phyloP scores from a whole-genome alignment of 2,797 vertebrate species.

The Phoxinus dragarum region DNA sequence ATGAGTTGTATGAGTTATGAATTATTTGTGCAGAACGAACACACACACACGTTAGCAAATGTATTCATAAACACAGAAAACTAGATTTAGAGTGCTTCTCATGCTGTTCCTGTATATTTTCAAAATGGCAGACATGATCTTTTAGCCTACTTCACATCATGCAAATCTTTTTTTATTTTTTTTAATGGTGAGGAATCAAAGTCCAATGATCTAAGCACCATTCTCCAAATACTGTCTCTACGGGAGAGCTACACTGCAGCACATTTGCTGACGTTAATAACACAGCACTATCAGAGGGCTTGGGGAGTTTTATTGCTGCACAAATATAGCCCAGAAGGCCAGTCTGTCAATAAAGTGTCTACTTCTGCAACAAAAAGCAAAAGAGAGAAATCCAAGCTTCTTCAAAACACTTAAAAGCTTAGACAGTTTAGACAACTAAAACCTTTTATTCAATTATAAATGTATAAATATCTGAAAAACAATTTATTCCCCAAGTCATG shows the following conservation, averaged over 20 bases:
- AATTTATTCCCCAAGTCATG: background rate
- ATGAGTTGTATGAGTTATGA: background rate
- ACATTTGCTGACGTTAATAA: slow-evolving; percentile 56
- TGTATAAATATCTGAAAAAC: background rate
- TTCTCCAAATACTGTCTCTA: slow-evolving; percentile 45
- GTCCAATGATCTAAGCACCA: slow-evolving; percentile 69
- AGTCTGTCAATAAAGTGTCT: slow-evolving; percentile 73
- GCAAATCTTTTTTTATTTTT: slow-evolving; percentile 68
- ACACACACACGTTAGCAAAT: background rate
- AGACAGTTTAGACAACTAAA: slow-evolving; percentile 10
- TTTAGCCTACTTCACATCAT: slow-evolving; percentile 6
- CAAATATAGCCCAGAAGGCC: slow-evolving; percentile 73
- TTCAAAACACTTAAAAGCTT: background rate
- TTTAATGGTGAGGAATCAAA: slow-evolving; percentile 70
- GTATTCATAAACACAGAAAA: background rate
- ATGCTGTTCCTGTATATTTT: slow-evolving; percentile 11
- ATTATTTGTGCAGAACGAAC: background rate
- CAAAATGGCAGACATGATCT: background rate
- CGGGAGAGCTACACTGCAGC: slow-evolving; percentile 73
- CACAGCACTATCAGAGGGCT: slow-evolving; percentile 54
- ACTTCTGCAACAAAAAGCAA: slow-evolving; percentile 62
- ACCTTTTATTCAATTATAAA: background rate
- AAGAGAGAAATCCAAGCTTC: slow-evolving; percentile 30
- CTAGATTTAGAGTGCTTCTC: background rate
- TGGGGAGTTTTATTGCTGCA: slow-evolving; percentile 73